Base-by-base conservation (phyloP, 2,888 invertebrate genomes). In the Drosophila parthenogenetica region DNA sequence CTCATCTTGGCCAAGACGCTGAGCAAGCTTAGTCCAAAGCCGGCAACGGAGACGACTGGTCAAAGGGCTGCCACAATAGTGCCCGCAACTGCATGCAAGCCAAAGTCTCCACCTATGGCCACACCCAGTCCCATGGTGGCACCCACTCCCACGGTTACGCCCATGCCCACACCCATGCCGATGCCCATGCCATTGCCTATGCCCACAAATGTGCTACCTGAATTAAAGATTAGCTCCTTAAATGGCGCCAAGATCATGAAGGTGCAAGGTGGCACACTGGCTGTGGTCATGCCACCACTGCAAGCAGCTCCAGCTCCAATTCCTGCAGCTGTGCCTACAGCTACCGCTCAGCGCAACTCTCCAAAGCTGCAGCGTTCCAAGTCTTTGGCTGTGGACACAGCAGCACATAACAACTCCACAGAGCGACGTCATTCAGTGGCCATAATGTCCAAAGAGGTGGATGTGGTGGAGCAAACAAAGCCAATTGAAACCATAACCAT, bases 401-500 rank as follows among this genome's bases (percentile, higher is more conserved):
- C n/a, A 13, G 13, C 17, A 17, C 68, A 22, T 40, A 58, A 8
- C 61, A 68, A 29, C 42, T 14, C 46, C 5, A 5, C 51, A 0
- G 81, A 81, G 39, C 72, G 85, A 1, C 74, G 88, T 0, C 81
- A 79, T 25, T 85, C 85, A 14, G 88, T 88, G 43, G 83, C 78
- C 45, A 77, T 79, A 5, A 87, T 85, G 86, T 76, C 85, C 7
- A 80, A 85, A 43, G 88, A 87, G 32, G 73, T 74, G 14, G 87
- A 87, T 64, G 87, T 81, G 5, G 69, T 79, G 5, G 79, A 70
- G 49, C 66, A 73, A 25, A 39, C 73, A 3, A 66, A 51, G n/a
- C 43, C 67, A 2, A 86, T 88, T 8, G 85, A 88, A 49, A 88
- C 87, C 32, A 85, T 85, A 14, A 85, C 85, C 35, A 85, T 85